Percentiles rank a stretch among this genome's conserved stretches.
phyloP scores from a whole-genome alignment of 2,113 vertebrate genomes.

The Deroptyus accipitrinus region DNA sequence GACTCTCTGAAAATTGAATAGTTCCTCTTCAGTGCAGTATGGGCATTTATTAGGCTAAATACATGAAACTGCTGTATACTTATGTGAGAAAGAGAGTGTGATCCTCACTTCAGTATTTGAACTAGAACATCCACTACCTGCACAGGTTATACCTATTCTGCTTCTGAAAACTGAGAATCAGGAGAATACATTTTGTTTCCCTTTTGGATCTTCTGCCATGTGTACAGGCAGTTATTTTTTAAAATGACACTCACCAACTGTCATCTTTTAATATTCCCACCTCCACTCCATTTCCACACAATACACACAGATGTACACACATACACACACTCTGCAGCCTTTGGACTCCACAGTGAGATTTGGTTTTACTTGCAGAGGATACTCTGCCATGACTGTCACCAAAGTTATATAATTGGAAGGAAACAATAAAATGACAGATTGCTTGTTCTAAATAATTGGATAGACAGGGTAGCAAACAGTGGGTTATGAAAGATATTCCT shows the following conservation, averaged over 20 bases:
- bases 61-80: not conserved
- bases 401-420: constrained; percentile 72
- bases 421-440: constrained; percentile 75
- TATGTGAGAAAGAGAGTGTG: not conserved
- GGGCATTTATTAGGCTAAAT: not conserved
- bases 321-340: not conserved
- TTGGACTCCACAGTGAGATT: not conserved
- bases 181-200: not conserved
- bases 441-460: constrained; percentile 76
- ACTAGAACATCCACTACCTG: not conserved
- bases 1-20: not conserved
- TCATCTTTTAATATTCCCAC: constrained; percentile 5
- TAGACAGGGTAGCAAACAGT: constrained; percentile 64
- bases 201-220: not conserved
- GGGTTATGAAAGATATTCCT: constrained; percentile 72
- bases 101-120: not conserved
- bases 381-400: constrained; percentile 64
- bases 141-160: not conserved
- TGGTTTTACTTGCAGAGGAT: constrained; percentile 41
- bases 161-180: not conserved
- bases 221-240: not conserved
- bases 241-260: not conserved
- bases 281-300: not conserved
- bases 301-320: not conserved
- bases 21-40: not conserved